Evolutionary conservation across 2,888 invertebrate species (phyloP).

Genomic region (Sclerodermus sp.): DNA sequence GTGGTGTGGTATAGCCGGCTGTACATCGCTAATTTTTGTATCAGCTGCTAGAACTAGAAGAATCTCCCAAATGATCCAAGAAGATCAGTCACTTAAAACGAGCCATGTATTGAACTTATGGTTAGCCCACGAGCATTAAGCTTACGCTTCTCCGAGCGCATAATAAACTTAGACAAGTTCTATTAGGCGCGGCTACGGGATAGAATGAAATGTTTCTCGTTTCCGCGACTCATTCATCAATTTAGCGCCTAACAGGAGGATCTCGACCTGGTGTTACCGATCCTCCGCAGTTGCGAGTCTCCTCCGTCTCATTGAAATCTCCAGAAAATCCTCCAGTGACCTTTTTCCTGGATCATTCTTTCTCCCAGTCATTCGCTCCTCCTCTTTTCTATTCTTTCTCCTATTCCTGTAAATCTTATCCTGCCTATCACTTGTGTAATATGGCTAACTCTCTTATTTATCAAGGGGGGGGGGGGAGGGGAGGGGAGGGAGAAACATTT

Average conservation of each 20-base stretch:
- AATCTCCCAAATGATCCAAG: constrained; percentile 18
- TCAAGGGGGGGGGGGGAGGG: too few relatives aligned
- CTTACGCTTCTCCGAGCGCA: constrained; percentile 35
- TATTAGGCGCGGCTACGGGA: constrained; percentile 42
- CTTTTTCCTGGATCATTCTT: too few relatives aligned
- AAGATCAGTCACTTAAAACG: constrained; percentile 32
- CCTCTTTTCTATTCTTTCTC: too few relatives aligned
- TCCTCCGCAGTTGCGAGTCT: constrained; percentile 13
- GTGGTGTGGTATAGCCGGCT: too few relatives aligned
- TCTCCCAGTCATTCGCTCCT: too few relatives aligned
- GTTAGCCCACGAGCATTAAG: constrained; percentile 34
- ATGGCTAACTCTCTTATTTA: too few relatives aligned
- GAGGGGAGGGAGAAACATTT: too few relatives aligned
- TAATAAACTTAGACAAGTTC: constrained; percentile 56
- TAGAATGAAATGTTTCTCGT: constrained; percentile 39
- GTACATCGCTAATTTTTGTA: too few relatives aligned
- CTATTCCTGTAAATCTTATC: too few relatives aligned
- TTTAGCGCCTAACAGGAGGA: constrained; percentile 40
- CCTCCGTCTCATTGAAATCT: neutral
- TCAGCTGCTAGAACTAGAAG: too few relatives aligned
- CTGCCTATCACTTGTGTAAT: too few relatives aligned
- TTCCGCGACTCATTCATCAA: constrained; percentile 51
- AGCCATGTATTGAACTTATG: constrained; percentile 18
- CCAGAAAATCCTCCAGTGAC: too few relatives aligned
- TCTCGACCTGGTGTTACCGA: constrained; percentile 17